These are phyloP conservation scores for Lissocephala sabroskyi DNA, from an alignment of 2,888 invertebrate genomes.

Conservation along the genomic window DNA sequence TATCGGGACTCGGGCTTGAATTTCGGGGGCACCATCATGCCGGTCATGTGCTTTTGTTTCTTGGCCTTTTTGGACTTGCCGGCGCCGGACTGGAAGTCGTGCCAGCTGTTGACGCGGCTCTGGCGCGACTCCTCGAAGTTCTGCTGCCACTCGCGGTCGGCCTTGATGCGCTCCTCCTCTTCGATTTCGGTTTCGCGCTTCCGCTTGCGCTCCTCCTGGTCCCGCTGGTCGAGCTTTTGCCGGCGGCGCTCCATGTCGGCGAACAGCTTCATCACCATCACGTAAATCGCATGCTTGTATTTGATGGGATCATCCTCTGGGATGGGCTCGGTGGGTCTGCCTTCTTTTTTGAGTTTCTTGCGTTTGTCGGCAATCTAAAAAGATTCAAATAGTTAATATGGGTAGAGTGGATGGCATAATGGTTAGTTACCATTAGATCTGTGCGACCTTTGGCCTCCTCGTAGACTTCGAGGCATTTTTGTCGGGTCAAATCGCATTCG, in stretches of 20 bases:
- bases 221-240: conserved; percentile 88
- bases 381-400: not conserved
- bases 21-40: conserved; percentile 89
- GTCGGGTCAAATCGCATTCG: conserved; percentile 94
- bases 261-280: conserved; percentile 98
- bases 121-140: conserved; percentile 98
- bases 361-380: conserved; percentile 90
- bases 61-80: conserved; percentile 79
- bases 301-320: conserved; percentile 91
- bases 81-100: conserved; percentile 85
- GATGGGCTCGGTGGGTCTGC: conserved; percentile 81
- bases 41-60: conserved; percentile 84
- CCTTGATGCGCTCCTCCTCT: conserved; percentile 89
- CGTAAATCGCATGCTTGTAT: conserved; percentile 94
- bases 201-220: conserved; percentile 93
- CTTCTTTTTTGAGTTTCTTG: conserved; percentile 94
- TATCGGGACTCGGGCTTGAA: conserved; percentile 93
- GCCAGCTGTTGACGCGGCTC: conserved; percentile 94
- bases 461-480: conserved; percentile 95
- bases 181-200: conserved; percentile 95
- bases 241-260: conserved; percentile 97
- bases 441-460: conserved; percentile 97
- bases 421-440: conserved; percentile 84
- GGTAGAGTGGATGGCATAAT: too few species aligned
- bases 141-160: conserved; percentile 97